phyloP scores from a whole-genome alignment of 2,888 invertebrate genomes.

The Calephelis perditalis region DNA sequence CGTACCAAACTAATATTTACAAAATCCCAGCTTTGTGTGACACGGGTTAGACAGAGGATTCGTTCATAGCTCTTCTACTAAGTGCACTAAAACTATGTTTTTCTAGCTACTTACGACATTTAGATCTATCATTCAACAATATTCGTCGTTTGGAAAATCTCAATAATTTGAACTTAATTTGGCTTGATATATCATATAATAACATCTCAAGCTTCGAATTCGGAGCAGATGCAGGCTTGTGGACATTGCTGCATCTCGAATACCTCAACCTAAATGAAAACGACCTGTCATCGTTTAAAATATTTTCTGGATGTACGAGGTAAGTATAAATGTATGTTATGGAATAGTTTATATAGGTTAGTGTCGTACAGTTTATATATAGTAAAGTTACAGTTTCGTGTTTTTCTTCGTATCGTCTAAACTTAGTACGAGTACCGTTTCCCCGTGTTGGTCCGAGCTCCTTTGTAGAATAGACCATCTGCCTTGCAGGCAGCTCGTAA shows the following conservation, averaged over 20 bases:
- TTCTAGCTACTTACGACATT: conserved; percentile 73
- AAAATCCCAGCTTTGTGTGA: no score
- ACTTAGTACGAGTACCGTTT: no score
- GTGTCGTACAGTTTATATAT: no score
- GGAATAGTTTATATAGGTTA: no score
- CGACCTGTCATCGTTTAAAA: conserved; percentile 68
- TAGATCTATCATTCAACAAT: conserved; percentile 79
- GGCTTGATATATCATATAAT: conserved; percentile 77
- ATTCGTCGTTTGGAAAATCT: conserved; percentile 77
- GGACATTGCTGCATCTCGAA: conserved; percentile 71
- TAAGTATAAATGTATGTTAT: conserved; percentile 24
- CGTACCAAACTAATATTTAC: background rate
- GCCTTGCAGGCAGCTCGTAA: no score
- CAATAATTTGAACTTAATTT: conserved; percentile 68
- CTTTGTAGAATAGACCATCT: no score
- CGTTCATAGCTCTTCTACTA: background rate
- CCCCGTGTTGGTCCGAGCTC: no score
- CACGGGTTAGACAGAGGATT: no score
- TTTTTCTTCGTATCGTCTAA: no score
- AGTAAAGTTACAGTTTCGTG: no score
- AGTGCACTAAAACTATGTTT: background rate
- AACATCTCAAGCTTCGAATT: conserved; percentile 69
- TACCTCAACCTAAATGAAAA: conserved; percentile 75
- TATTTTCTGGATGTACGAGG: conserved; percentile 70
- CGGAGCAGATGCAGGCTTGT: conserved; percentile 56